Evolutionary conservation across 92 coral and sea anemone species (phyloP).

Genomic region (Galaxea fascicularis): DNA sequence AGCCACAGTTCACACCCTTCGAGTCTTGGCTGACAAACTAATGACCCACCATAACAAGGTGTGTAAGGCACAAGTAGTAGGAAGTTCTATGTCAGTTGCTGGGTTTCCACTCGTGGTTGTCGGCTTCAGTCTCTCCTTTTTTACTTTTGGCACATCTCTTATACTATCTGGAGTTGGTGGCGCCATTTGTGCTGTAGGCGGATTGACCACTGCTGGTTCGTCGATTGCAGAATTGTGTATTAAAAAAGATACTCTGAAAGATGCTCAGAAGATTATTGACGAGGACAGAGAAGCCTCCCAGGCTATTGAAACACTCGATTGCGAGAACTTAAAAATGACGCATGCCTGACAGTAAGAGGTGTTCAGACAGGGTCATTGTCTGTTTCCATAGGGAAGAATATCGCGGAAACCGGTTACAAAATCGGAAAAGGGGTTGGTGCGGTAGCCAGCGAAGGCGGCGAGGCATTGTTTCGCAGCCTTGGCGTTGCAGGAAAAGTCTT

Average conservation of each 20-base stretch:
- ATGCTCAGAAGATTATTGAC: conserved; percentile 23
- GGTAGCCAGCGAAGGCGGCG: conserved; percentile 6
- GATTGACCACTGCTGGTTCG: conserved; percentile 35
- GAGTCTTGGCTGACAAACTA: conserved; percentile 18
- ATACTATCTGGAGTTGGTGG: conserved; percentile 32
- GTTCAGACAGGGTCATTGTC: not conserved
- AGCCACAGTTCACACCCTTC: conserved; percentile 11
- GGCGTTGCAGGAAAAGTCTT: not conserved
- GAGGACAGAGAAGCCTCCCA: conserved; percentile 25
- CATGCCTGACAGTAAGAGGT: not conserved
- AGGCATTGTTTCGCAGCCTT: conserved; percentile 26
- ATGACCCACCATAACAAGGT: conserved; percentile 32
- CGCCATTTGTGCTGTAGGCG: conserved; percentile 29
- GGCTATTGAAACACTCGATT: not conserved
- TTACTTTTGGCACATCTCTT: not conserved
- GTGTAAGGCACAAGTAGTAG: conserved; percentile 23
- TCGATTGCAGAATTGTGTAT: not conserved
- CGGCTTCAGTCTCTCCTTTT: conserved; percentile 27
- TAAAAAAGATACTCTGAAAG: conserved; percentile 1
- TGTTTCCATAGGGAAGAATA: not conserved
- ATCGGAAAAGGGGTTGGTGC: too few relatives aligned
- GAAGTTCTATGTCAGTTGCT: conserved; percentile 25
- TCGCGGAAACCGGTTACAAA: not conserved
- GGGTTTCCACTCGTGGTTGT: not conserved
- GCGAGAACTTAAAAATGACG: not conserved